A percentile compares a stretch with the other conserved stretches of the same genome.
These are phyloP conservation scores for Datnioides undecimradiatus DNA, from an alignment of 2,113 vertebrate species.

Conservation along the genomic window DNA sequence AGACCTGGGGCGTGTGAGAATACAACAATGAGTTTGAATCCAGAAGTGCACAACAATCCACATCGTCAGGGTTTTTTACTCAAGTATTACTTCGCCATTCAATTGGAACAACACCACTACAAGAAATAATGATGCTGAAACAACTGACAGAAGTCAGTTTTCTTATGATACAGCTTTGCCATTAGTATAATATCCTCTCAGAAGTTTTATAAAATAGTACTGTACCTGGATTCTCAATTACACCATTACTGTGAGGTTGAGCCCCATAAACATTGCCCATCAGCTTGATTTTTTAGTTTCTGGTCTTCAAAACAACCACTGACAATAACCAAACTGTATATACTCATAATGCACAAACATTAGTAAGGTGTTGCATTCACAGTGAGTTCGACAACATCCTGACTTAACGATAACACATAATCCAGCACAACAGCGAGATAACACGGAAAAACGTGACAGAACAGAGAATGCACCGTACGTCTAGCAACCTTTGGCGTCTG, in stretches of 20 bases:
- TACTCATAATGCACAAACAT: slow-evolving; percentile 35
- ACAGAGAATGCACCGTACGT: slow-evolving; percentile 18
- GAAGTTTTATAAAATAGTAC: not conserved
- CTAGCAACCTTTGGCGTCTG: slow-evolving; percentile 30
- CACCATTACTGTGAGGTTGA: not conserved
- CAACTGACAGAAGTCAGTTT: slow-evolving; percentile 13
- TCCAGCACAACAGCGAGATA: slow-evolving; percentile 41
- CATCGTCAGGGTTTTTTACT: not conserved
- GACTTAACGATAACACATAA: slow-evolving; percentile 17
- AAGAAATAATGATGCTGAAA: slow-evolving; percentile 38
- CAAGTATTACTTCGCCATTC: slow-evolving; percentile 19
- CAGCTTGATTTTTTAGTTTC: not conserved
- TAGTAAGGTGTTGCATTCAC: slow-evolving; percentile 30
- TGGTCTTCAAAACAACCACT: slow-evolving; percentile 25
- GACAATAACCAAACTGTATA: slow-evolving; percentile 10
- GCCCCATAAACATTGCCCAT: not conserved
- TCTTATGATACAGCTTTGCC: not conserved
- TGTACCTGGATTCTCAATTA: not conserved
- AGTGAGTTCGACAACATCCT: slow-evolving; percentile 32
- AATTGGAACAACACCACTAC: slow-evolving; percentile 45
- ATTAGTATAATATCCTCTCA: not conserved
- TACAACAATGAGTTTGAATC: slow-evolving; percentile 27
- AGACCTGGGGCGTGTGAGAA: slow-evolving; percentile 6
- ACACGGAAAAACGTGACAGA: slow-evolving; percentile 45
- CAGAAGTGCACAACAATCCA: slow-evolving; percentile 42